Evolutionary conservation across 2,113 vertebrate genomes (phyloP).

Genomic region (Micronisus gabar): DNA sequence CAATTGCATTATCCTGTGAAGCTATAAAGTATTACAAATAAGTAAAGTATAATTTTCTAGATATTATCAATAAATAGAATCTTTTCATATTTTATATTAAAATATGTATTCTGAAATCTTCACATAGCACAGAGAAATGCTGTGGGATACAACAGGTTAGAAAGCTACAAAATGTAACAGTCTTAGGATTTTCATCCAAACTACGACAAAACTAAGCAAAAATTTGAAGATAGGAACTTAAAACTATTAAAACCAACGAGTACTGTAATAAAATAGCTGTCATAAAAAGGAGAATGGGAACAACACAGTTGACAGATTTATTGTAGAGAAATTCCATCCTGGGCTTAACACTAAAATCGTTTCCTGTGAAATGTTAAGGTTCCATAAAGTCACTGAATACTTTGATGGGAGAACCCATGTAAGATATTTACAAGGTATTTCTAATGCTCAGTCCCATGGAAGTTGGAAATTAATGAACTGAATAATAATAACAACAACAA

Average conservation of each 20-base stretch:
- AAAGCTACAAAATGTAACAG: neutral
- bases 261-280: conserved; percentile 7
- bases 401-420: neutral
- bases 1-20: conserved; percentile 94
- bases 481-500: neutral
- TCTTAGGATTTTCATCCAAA: neutral
- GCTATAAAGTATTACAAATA: conserved; percentile 70
- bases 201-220: conserved; percentile 1
- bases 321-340: neutral
- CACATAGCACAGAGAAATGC: neutral
- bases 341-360: neutral
- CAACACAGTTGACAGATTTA: conserved; percentile 22
- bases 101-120: neutral
- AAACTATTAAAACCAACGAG: neutral
- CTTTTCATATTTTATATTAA: neutral
- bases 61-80: neutral
- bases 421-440: neutral
- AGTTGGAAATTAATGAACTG: neutral
- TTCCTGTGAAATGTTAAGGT: conserved; percentile 1
- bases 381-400: neutral
- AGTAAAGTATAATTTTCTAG: neutral
- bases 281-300: conserved; percentile 29
- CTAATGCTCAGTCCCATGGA: neutral
- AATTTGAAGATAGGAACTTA: neutral
- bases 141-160: neutral